phyloP scores from a whole-genome alignment of 2,113 vertebrate genomes.

The Calyptomena viridis region DNA sequence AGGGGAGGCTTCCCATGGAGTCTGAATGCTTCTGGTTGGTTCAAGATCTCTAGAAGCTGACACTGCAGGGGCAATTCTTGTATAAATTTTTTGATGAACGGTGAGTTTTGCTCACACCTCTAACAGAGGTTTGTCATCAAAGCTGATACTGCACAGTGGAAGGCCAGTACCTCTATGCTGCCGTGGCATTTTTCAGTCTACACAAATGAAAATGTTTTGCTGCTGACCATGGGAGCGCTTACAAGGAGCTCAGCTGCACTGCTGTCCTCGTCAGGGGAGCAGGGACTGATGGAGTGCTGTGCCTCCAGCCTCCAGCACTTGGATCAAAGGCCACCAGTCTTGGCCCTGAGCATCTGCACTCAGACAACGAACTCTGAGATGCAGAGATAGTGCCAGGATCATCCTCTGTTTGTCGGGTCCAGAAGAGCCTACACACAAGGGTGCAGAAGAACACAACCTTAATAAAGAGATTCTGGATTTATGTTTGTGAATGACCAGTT shows the following conservation, averaged over 20 bases:
- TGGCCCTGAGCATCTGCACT: not conserved
- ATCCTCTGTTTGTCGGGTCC: not conserved
- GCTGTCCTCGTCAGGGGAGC: not conserved
- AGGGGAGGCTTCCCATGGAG: not conserved
- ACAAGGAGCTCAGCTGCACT: not conserved
- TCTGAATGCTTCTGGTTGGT: not conserved
- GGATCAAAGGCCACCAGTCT: not conserved
- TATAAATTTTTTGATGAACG: not conserved
- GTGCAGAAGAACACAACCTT: not conserved
- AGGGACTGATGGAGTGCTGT: rapidly evolving
- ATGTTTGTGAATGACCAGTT: not conserved
- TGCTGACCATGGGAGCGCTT: rapidly evolving
- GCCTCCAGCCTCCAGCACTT: not conserved
- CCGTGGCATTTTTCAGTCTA: not conserved
- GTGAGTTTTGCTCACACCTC: not conserved
- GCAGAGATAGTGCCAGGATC: not conserved
- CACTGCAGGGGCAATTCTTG: rapidly evolving
- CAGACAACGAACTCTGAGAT: not conserved
- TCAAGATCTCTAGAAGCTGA: not conserved
- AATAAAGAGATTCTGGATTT: not conserved
- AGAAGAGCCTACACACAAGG: not conserved
- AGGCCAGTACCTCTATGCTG: not conserved
- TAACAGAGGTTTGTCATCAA: not conserved
- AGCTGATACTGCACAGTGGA: not conserved
- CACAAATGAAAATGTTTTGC: not conserved